Evolutionary conservation across 23 tunicate species (phyloP).

Genomic region (Trididemnum nubilum): DNA sequence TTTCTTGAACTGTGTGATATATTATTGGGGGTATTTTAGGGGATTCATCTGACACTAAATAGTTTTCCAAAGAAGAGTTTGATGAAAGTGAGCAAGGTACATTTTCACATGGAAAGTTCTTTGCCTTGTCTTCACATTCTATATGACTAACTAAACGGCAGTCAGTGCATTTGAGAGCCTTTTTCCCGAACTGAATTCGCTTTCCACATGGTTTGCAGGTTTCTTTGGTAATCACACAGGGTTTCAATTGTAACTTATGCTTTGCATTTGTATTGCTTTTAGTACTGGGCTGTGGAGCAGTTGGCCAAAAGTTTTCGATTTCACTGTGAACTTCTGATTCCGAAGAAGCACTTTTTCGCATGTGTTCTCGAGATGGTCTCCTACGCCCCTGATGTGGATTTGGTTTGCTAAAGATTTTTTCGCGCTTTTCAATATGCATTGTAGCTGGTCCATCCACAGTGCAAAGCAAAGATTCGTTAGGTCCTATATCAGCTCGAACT

Average conservation of each 20-base stretch:
- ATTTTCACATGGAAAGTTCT: constrained; percentile 50
- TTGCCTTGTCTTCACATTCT: constrained; percentile 59
- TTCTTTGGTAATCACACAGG: constrained; percentile 89
- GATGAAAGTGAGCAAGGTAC: constrained; percentile 40
- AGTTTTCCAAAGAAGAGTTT: constrained; percentile 51
- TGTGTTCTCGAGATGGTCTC: constrained; percentile 83
- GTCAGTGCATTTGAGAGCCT: constrained; percentile 78
- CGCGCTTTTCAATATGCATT: constrained; percentile 75
- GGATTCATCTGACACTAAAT: constrained; percentile 53
- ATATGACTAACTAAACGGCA: constrained; percentile 75
- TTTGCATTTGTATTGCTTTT: neutral
- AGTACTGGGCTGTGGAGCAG: constrained; percentile 45
- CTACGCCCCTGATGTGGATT: constrained; percentile 93
- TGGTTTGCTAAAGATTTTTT: constrained; percentile 67
- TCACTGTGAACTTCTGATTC: constrained; percentile 83
- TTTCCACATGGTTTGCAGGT: constrained; percentile 95
- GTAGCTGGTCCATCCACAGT: constrained; percentile 90
- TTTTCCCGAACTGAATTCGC: constrained; percentile 83
- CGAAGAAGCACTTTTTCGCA: constrained; percentile 86
- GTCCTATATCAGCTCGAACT: constrained; percentile 49
- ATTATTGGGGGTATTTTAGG: constrained; percentile 89
- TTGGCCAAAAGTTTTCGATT: constrained; percentile 82
- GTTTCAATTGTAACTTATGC: constrained; percentile 71
- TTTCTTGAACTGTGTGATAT: constrained; percentile 90
- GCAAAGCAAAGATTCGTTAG: constrained; percentile 70